Evolutionary conservation across 2,888 invertebrate genomes (phyloP).

Genomic region (Sepioteuthis lessoniana): DNA sequence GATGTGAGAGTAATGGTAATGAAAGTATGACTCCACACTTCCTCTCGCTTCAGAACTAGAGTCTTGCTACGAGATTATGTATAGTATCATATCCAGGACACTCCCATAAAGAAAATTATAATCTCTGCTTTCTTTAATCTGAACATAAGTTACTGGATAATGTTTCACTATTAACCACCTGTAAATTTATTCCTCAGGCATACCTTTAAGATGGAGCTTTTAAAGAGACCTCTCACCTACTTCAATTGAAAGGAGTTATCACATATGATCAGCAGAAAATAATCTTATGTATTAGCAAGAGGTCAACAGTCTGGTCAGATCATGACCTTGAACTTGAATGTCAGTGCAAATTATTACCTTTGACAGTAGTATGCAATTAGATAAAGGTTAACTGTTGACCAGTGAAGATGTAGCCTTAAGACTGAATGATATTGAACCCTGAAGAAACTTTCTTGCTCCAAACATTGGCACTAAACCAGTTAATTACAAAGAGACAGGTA

Average conservation of each 20-base stretch:
- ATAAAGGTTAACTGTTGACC: background rate
- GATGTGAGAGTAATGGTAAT: no score
- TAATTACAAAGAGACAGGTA: background rate
- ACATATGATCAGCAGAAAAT: background rate
- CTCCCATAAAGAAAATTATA: no score
- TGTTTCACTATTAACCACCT: background rate
- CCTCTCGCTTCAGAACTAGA: no score
- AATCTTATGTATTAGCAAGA: background rate
- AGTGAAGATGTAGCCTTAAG: background rate
- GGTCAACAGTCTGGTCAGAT: slow-evolving; percentile 14
- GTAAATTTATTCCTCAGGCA: background rate
- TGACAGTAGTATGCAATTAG: background rate
- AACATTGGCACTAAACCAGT: background rate
- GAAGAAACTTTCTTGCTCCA: background rate
- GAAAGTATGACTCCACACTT: no score
- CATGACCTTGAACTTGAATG: background rate
- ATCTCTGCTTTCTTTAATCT: no score
- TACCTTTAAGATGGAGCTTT: background rate
- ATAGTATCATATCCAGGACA: no score
- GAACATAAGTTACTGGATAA: no score
- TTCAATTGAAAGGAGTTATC: background rate
- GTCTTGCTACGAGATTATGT: no score
- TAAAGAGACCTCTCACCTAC: background rate
- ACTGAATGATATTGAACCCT: background rate
- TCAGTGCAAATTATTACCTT: slow-evolving; percentile 9